A percentile compares a stretch with the other conserved stretches of the same genome.
phyloP scores from a whole-genome alignment of 2,888 invertebrate genomes.

The Petrophora chlorosata region DNA sequence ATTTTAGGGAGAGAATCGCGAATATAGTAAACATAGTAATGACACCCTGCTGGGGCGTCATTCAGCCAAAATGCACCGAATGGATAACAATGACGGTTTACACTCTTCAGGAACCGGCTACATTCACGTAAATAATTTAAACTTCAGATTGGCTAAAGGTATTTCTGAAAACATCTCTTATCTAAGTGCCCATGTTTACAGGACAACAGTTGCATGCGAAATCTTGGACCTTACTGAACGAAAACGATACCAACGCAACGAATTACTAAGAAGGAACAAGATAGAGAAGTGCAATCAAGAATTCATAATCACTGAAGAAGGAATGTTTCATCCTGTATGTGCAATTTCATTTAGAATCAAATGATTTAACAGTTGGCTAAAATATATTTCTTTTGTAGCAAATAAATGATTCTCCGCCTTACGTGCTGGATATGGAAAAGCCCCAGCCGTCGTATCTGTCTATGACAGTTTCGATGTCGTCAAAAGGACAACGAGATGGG shows the following conservation, averaged over 20 bases:
- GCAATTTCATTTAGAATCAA: background rate
- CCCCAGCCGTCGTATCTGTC: constrained; percentile 68
- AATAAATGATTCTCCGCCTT: constrained; percentile 73
- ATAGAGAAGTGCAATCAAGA: constrained; percentile 73
- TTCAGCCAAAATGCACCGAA: constrained; percentile 64
- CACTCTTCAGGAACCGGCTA: constrained; percentile 73
- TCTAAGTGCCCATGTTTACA: constrained; percentile 35
- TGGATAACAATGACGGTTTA: constrained; percentile 80
- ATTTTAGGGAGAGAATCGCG: constrained; percentile 72
- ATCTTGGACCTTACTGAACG: constrained; percentile 71
- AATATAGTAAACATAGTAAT: constrained; percentile 75
- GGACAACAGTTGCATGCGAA: constrained; percentile 72
- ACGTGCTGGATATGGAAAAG: constrained; percentile 64
- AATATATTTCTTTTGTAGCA: no score
- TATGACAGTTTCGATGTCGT: constrained; percentile 67
- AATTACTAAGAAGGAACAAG: constrained; percentile 59
- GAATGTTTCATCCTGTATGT: constrained; percentile 59
- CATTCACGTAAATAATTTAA: constrained; percentile 67
- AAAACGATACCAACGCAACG: constrained; percentile 66
- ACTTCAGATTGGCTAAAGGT: background rate
- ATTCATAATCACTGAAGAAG: constrained; percentile 74
- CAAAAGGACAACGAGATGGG: constrained; percentile 75
- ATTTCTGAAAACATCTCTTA: no score
- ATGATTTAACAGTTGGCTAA: no score
- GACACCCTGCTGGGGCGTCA: constrained; percentile 78